These are phyloP conservation scores for Mycteria americana DNA, from an alignment of 2,797 vertebrate genomes.

Conservation along the genomic window DNA sequence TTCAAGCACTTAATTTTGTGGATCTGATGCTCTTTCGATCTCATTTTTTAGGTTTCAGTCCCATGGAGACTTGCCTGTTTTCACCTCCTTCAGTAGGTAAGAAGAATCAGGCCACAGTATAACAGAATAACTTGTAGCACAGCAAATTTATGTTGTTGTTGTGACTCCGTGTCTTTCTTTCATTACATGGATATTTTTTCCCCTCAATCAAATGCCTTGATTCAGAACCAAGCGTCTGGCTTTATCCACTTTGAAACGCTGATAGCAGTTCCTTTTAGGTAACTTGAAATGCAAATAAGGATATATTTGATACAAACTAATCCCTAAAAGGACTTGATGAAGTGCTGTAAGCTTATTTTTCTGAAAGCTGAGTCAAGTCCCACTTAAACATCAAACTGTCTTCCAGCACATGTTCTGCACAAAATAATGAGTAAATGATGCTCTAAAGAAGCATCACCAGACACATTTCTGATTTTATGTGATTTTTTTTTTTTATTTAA, in stretches of 20 bases:
- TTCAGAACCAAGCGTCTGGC: conserved; percentile 27
- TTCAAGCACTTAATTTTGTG: neutral
- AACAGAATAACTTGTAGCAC: neutral
- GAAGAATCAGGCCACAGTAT: neutral
- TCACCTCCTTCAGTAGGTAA: neutral
- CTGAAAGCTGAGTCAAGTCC: conserved; percentile 54
- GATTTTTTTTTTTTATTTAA: neutral
- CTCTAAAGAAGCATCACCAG: neutral
- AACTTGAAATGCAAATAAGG: conserved; percentile 59
- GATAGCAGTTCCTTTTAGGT: conserved; percentile 52
- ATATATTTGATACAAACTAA: conserved; percentile 59
- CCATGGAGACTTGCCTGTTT: neutral
- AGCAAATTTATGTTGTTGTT: neutral
- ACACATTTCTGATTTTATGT: neutral
- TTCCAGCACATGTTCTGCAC: neutral
- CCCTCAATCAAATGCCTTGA: neutral
- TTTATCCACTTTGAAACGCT: conserved; percentile 31
- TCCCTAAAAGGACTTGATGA: conserved; percentile 55
- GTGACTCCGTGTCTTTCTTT: neutral
- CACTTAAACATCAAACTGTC: conserved; percentile 57
- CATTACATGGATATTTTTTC: neutral
- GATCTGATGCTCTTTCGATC: neutral
- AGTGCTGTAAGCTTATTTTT: conserved; percentile 54
- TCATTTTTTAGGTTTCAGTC: neutral
- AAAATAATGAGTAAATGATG: conserved; percentile 45